These are phyloP conservation scores for Lordiphosa fenestrarum DNA, from an alignment of 2,888 invertebrate species.

Conservation along the genomic window DNA sequence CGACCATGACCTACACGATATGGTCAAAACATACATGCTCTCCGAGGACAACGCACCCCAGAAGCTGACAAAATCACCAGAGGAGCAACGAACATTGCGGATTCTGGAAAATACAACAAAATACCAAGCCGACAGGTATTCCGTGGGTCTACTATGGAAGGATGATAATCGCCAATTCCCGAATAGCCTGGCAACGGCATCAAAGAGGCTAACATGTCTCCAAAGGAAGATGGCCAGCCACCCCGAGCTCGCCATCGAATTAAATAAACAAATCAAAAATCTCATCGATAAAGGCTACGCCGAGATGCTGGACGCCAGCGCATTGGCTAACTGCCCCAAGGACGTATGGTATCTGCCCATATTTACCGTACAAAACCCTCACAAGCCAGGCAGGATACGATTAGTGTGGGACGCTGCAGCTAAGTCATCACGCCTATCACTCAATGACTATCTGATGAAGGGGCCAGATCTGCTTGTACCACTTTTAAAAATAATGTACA, in stretches of 20 bases:
- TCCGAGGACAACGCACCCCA: too few species aligned
- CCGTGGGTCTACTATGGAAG: background rate
- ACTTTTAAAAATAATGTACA: background rate
- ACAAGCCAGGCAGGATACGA: background rate
- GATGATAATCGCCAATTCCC: background rate
- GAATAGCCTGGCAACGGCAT: background rate
- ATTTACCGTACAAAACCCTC: background rate
- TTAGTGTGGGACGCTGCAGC: background rate
- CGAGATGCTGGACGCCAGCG: background rate
- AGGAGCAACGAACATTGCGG: slow-evolving; percentile 41
- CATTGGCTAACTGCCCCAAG: too few species aligned
- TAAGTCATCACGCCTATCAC: background rate
- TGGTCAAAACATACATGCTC: too few species aligned
- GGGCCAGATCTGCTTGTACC: background rate
- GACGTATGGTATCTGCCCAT: background rate
- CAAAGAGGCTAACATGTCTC: background rate
- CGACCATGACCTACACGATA: too few species aligned
- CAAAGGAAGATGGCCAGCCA: background rate
- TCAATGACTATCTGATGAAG: background rate
- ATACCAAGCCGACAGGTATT: background rate
- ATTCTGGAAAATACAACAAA: slow-evolving; percentile 1
- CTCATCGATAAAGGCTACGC: background rate
- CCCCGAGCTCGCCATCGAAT: background rate
- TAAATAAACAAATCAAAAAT: too few species aligned
- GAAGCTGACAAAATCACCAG: background rate